Evolutionary conservation across 2,888 invertebrate species (phyloP).

Genomic region (Heterodera filipjevi): DNA sequence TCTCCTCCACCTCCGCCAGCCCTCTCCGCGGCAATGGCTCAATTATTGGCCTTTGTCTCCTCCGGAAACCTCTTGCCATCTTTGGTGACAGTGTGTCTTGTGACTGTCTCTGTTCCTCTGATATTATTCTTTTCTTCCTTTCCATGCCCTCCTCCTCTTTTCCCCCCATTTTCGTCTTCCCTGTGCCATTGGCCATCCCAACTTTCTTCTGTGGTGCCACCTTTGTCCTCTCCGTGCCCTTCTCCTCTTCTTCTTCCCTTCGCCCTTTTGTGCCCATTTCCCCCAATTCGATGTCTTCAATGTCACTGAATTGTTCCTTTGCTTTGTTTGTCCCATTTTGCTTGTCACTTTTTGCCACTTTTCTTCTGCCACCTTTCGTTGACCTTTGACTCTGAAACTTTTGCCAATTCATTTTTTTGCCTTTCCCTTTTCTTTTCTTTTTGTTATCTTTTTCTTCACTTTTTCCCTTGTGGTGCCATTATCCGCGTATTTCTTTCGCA

Average conservation of each 20-base stretch:
- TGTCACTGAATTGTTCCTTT: slow-evolving; percentile 13
- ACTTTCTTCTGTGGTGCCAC: too few relatives aligned
- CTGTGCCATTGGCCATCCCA: background rate
- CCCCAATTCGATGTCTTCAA: slow-evolving; percentile 28
- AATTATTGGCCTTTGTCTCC: background rate
- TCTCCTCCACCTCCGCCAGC: background rate
- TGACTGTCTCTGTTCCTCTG: background rate
- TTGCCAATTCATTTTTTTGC: background rate
- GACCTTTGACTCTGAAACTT: background rate
- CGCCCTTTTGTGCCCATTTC: background rate
- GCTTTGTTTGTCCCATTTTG: background rate
- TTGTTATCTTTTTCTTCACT: background rate
- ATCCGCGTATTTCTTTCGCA: background rate
- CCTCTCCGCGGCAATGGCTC: slow-evolving; percentile 1
- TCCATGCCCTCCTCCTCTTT: background rate
- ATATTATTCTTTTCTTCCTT: background rate
- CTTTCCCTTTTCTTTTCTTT: background rate
- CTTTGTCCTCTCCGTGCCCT: too few relatives aligned
- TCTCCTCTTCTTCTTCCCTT: too few relatives aligned
- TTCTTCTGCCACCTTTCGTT: background rate
- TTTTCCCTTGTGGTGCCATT: background rate
- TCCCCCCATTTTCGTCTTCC: background rate
- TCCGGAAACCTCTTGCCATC: background rate
- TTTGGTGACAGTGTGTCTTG: background rate
- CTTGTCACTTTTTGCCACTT: background rate